These are phyloP conservation scores for Diplodus sargus DNA, from an alignment of 2,797 vertebrate species.

Conservation along the genomic window DNA sequence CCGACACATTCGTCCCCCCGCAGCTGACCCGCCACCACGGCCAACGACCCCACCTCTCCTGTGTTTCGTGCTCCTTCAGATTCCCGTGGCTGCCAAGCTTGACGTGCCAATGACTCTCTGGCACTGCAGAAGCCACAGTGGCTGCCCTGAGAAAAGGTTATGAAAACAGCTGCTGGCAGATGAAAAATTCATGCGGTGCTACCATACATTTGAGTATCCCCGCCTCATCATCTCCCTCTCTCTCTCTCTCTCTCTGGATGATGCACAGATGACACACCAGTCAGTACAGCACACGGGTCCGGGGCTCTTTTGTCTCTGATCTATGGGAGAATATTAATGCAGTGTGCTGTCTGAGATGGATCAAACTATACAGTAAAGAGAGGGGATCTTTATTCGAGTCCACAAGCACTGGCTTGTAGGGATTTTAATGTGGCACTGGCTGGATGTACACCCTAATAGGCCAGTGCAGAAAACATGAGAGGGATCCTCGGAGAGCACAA, in stretches of 20 bases:
- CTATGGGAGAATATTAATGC: constrained; percentile 75
- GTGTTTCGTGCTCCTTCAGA: constrained; percentile 31
- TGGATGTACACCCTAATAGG: constrained; percentile 75
- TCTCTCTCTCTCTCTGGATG: constrained; percentile 55
- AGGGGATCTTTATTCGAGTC: constrained; percentile 67
- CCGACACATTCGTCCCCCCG: constrained; percentile 10
- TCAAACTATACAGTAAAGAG: constrained; percentile 67
- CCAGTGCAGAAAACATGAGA: constrained; percentile 69
- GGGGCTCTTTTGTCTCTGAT: constrained; percentile 70
- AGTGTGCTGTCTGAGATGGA: constrained; percentile 66
- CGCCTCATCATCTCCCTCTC: constrained; percentile 36
- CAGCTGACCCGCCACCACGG: constrained; percentile 56
- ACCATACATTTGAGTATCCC: constrained; percentile 71
- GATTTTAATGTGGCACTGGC: constrained; percentile 69
- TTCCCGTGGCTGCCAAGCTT: constrained; percentile 51
- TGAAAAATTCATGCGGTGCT: constrained; percentile 79
- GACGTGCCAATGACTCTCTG: constrained; percentile 58
- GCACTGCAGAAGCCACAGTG: constrained; percentile 56
- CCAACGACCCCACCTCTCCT: constrained; percentile 42
- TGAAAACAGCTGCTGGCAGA: constrained; percentile 77
- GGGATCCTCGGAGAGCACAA: constrained; percentile 62
- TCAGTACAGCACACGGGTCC: constrained; percentile 67
- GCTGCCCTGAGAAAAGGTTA: constrained; percentile 73
- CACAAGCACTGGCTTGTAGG: constrained; percentile 61
- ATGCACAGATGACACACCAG: constrained; percentile 75